phyloP scores from a whole-genome alignment of 2,113 vertebrate genomes.

The Euleptes europaea region DNA sequence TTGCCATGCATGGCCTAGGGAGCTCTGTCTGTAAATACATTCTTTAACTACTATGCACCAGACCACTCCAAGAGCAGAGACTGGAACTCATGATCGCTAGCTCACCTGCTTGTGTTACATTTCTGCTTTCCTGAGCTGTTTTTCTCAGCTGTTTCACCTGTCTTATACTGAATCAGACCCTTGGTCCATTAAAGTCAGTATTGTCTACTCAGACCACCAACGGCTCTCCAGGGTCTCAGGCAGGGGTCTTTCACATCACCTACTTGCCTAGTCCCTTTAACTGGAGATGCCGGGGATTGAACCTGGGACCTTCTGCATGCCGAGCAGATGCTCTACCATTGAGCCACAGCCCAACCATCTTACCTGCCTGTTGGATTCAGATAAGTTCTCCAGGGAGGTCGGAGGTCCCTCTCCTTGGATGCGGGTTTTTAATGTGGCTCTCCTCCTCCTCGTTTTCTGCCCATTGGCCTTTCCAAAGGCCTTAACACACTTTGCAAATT shows the following conservation, averaged over 20 bases:
- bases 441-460: background rate
- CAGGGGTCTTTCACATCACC: too few relatives aligned
- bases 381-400: background rate
- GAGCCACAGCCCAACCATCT: too few relatives aligned
- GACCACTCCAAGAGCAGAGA: background rate
- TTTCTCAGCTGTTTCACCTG: background rate
- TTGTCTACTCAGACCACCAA: too few relatives aligned
- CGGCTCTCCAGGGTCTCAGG: too few relatives aligned
- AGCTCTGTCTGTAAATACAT: too few relatives aligned
- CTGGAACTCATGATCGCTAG: background rate
- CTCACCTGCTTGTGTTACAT: background rate
- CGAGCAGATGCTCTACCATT: too few relatives aligned
- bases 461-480: background rate
- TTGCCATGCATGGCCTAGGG: too few relatives aligned
- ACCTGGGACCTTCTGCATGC: too few relatives aligned
- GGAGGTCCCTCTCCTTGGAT: background rate
- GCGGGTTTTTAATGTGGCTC: background rate
- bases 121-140: background rate
- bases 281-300: too few relatives aligned
- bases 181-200: too few relatives aligned
- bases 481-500: background rate
- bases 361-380: slow-evolving; percentile 17
- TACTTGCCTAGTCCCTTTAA: too few relatives aligned
- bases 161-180: too few relatives aligned
- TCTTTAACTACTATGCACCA: background rate